Conservation (phyloP, 2,888 invertebrate species). For the Synergus laeviventris region DNA sequence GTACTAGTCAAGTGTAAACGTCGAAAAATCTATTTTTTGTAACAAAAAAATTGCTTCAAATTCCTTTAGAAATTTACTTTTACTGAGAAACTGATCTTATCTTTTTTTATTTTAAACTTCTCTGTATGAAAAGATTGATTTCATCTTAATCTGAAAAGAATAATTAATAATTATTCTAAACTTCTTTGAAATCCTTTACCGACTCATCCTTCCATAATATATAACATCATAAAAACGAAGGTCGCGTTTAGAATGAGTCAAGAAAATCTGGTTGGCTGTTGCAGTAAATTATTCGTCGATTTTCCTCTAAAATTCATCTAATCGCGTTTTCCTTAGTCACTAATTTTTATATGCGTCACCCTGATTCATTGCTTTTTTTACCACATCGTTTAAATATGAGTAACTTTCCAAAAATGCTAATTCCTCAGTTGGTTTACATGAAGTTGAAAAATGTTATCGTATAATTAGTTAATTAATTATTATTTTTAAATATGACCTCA, state of each 20-base stretch:
- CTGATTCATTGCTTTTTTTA: not conserved
- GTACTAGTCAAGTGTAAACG: not conserved
- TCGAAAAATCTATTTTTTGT: not conserved
- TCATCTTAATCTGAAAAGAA: not conserved
- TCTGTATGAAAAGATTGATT: not conserved
- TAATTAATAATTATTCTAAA: not conserved
- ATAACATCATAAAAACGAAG: conserved; percentile 19
- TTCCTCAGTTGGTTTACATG: not conserved
- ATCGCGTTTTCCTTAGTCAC: not conserved
- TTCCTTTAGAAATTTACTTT: not conserved
- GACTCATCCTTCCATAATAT: conserved; percentile 17
- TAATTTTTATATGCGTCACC: not conserved
- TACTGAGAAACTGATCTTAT: not conserved
- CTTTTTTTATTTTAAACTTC: not conserved
- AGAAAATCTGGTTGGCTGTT: conserved; percentile 57
- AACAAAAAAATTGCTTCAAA: not conserved
- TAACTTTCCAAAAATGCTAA: not conserved
- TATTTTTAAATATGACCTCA: too few relatives aligned
- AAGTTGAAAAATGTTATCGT: not conserved
- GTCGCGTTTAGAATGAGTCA: conserved; percentile 57
- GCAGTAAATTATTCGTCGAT: conserved; percentile 53
- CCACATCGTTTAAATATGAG: not conserved
- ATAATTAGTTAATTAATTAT: too few relatives aligned
- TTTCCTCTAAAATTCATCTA: conserved; percentile 53
- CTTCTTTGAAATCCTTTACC: not conserved